Evolutionary conservation across 2,888 invertebrate genomes (phyloP), one percentile per base, ranked within the genome.

Genomic region (Amblyjoppa proteus): DNA sequence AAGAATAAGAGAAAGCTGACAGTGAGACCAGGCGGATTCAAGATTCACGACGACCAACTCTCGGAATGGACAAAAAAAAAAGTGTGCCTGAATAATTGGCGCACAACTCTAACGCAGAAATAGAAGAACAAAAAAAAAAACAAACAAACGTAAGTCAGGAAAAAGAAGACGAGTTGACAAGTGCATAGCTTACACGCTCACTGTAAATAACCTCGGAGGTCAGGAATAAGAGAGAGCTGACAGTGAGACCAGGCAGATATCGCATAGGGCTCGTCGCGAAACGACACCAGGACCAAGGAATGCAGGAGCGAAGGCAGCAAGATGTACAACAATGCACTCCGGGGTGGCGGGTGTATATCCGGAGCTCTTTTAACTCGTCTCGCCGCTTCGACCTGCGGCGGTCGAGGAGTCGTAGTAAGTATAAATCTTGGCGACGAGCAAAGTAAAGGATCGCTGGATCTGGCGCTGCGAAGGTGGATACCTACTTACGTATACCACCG

Each of bases 351-450:
- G 71, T 74, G 70, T 82, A 76, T 76, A 76, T 82, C 64, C 61
- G 71, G 69, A 51, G 64, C 70, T 70, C 70, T 76, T 76, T 76
- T 71, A 76, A 51, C 81, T 76, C 76, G 81, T 82, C 76, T 81
- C 75, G 76, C 81, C 70, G 81, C 61, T 71, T 76, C 70, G 81
- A 82, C 76, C 81, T 82, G 76, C 64, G 81, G 81, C 71, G 53
- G 53, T 76, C 81, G 70, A 82, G 76, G 58, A 81, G 75, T 81
- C 74, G 87, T 89, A 89, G 89, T 90, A 90, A 90, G 90, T 89
- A 91, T 91, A 90, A 91, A 91, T 90, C 90, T 89, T 88, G 66
- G 76, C 78, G 89, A 88, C 86, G 79, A 31, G 85, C 70, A 76
- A 81, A 87, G 89, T 86, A 86, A 88, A 87, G 88, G 88, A 89